Evolutionary conservation across 2,888 invertebrate genomes (phyloP).

Genomic region (Tetragonula carbonaria): DNA sequence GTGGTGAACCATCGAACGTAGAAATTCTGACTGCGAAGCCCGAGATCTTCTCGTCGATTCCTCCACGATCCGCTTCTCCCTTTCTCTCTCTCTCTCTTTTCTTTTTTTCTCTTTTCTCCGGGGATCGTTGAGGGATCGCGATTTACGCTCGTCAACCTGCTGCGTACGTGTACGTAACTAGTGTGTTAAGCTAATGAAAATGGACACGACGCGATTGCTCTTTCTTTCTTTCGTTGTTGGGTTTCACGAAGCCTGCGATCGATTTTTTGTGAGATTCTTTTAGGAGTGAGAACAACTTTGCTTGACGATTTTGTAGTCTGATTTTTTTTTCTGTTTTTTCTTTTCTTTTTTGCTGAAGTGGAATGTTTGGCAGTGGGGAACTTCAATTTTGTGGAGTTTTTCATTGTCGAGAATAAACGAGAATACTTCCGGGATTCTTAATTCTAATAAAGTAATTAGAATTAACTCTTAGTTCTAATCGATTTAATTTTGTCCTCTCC

Average conservation of each 20-base stretch:
- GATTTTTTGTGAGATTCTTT: not conserved
- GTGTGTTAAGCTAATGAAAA: constrained; percentile 40
- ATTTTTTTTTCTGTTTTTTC: not conserved
- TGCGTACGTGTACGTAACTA: too few relatives aligned
- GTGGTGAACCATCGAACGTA: constrained; percentile 52
- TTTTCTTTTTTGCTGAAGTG: too few relatives aligned
- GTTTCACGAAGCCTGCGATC: not conserved
- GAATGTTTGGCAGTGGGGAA: too few relatives aligned
- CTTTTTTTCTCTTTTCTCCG: too few relatives aligned
- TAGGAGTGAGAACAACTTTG: too few relatives aligned
- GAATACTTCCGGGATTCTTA: too few relatives aligned
- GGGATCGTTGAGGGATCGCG: constrained; percentile 17
- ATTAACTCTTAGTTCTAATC: too few relatives aligned
- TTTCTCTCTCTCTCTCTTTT: not conserved
- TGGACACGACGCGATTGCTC: constrained; percentile 26
- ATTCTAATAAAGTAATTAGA: too few relatives aligned
- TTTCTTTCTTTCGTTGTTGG: not conserved
- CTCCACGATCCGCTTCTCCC: not conserved
- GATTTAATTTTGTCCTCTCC: too few relatives aligned
- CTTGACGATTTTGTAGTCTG: not conserved
- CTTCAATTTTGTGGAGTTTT: too few relatives aligned
- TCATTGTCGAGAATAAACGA: too few relatives aligned
- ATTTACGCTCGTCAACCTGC: constrained; percentile 16
- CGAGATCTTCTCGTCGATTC: constrained; percentile 15
- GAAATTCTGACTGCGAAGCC: constrained; percentile 48